phyloP scores from a whole-genome alignment of 2,888 invertebrate species.

The Arge pagana region DNA sequence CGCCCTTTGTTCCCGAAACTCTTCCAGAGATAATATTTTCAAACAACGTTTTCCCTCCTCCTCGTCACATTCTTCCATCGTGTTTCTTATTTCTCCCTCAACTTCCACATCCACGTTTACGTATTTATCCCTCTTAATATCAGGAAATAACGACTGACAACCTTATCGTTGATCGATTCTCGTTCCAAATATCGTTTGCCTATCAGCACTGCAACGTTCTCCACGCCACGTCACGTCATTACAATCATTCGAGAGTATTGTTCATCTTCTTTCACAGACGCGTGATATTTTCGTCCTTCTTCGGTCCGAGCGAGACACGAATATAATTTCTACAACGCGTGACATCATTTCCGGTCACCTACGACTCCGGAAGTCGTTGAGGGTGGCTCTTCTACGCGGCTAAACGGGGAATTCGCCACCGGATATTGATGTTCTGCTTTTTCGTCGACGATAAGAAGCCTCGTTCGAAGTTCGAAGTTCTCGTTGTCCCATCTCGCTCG shows the following conservation, averaged over 20 bases:
- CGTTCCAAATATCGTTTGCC: too few relatives aligned
- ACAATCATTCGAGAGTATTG: too few relatives aligned
- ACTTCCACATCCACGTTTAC: too few relatives aligned
- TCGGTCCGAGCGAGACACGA: background rate
- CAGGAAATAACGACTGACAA: too few relatives aligned
- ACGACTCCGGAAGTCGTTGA: slow-evolving; percentile 12
- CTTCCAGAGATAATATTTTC: too few relatives aligned
- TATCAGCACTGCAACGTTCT: too few relatives aligned
- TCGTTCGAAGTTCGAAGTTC: slow-evolving; percentile 10
- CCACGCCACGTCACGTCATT: too few relatives aligned
- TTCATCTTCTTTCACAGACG: background rate
- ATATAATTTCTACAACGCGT: slow-evolving; percentile 11
- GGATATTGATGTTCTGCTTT: slow-evolving; percentile 19
- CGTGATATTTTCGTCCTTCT: background rate
- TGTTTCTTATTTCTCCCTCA: background rate
- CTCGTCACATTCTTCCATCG: too few relatives aligned
- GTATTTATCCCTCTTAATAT: too few relatives aligned
- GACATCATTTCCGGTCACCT: slow-evolving; percentile 18
- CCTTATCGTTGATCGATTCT: too few relatives aligned
- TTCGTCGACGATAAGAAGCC: slow-evolving; percentile 13
- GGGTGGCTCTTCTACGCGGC: slow-evolving; percentile 2
- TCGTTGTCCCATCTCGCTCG: background rate
- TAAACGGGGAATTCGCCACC: slow-evolving; percentile 13
- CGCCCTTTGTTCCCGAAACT: too few relatives aligned
- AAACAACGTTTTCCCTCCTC: too few relatives aligned